Conservation (phyloP, 1,140 invertebrate species). For the Rhyzopertha dominica region DNA sequence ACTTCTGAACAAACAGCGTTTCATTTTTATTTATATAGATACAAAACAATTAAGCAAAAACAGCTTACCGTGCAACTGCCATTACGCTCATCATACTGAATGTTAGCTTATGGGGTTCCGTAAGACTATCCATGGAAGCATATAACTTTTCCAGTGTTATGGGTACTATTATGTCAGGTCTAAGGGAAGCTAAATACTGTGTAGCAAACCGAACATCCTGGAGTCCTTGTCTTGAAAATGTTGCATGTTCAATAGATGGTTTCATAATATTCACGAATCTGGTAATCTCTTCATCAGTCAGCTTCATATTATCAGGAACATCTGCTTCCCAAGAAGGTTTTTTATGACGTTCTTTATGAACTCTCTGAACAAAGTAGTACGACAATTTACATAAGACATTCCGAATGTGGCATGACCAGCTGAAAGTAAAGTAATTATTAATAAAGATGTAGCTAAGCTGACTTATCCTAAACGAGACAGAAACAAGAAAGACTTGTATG, state of each 20-base stretch:
- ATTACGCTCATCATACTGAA: slow-evolving; percentile 72
- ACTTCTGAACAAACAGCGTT: neutral
- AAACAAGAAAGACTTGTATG: too few species aligned
- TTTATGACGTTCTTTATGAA: slow-evolving; percentile 61
- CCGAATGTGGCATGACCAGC: slow-evolving; percentile 64
- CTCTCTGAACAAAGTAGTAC: slow-evolving; percentile 53
- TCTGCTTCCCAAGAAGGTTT: slow-evolving; percentile 62
- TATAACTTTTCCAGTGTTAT: slow-evolving; percentile 75
- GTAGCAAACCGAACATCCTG: slow-evolving; percentile 64
- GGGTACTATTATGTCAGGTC: slow-evolving; percentile 80
- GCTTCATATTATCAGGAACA: slow-evolving; percentile 61
- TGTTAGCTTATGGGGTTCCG: slow-evolving; percentile 81
- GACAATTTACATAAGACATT: slow-evolving; percentile 59
- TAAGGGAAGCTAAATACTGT: slow-evolving; percentile 68
- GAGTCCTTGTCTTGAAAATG: slow-evolving; percentile 69
- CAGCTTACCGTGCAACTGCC: slow-evolving; percentile 57
- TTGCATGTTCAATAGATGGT: slow-evolving; percentile 51
- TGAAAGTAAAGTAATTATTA: slow-evolving; percentile 18
- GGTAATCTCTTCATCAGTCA: slow-evolving; percentile 78
- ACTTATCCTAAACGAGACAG: too few species aligned
- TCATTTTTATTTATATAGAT: neutral
- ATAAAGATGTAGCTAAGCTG: too few species aligned
- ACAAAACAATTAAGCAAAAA: neutral
- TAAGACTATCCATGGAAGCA: slow-evolving; percentile 74
- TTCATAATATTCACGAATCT: slow-evolving; percentile 66